Base-by-base conservation (phyloP, 2,888 invertebrate genomes). In the Periphyllus acericola region DNA sequence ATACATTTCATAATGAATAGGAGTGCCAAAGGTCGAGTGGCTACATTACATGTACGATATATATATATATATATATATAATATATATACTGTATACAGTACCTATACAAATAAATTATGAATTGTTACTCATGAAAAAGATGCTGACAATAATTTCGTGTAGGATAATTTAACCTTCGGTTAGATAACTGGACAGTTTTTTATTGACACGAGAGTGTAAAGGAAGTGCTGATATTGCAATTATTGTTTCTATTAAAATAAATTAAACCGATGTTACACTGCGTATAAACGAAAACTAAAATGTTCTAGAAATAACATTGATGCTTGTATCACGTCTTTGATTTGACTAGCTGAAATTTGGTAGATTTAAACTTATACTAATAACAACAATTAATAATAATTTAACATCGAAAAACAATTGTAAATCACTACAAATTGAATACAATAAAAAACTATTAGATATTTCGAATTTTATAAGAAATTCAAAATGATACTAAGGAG, bases 91-190 rank as follows among this genome's bases (percentile, higher is more conserved):
- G 46, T 46, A 46, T 46, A 46, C 46, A 46, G 11, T 46, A 14
- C 29, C n/a, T n/a, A n/a, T n/a, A 72, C 19, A 72, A n/a, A 74
- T 36, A 74, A n/a, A 36, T n/a, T 72, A 29, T 72, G 34, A 68
- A 76, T 78, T 78, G 34, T 78, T 32, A 71, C 29, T 71, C 9
- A 4, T 78, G 46, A 76, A 78, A 84, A 83, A 83, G 6, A 68
- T n/a, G 46, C 29, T 25, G 78, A 71, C 46, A 66, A 78, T 46
- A 85, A 85, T 78, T 68, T 46, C 19, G 34, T 68, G 34, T 85
- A 78, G 78, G 78, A 52, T 85, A 76, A 78, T 68, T 68, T 68
- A 85, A 85, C 85, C 85, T 85, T 85, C 78, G 14, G n/a, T 68
- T 32, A 46, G 66, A 29, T 66, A 46, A 34, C 66, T 40, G 68